Percentiles rank a stretch among this genome's conserved stretches.
Evolutionary conservation across 1,140 invertebrate genomes (phyloP).

Genomic region (Temnothorax nylanderi): DNA sequence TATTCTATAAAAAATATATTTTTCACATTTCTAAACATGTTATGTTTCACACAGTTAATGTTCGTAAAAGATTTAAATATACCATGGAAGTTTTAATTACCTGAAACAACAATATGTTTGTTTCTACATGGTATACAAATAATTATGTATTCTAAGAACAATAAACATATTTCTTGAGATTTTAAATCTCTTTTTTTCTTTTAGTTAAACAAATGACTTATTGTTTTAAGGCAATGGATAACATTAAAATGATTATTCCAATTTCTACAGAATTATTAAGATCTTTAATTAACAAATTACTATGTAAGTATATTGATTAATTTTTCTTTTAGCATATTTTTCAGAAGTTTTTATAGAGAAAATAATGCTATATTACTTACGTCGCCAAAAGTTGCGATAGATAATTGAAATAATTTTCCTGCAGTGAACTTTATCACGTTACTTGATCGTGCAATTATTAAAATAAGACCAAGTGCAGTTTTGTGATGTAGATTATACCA

Average conservation of each 20-base stretch:
- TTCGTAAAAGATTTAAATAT: too few relatives aligned
- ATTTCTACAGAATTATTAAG: background rate
- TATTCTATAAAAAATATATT: slow-evolving; percentile 5
- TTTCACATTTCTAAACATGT: background rate
- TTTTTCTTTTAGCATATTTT: too few relatives aligned
- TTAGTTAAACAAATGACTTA: background rate
- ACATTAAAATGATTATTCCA: too few relatives aligned
- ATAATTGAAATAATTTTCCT: slow-evolving; percentile 49
- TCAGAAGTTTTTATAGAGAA: background rate
- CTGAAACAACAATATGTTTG: slow-evolving; percentile 37
- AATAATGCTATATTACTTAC: slow-evolving; percentile 50
- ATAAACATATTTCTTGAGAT: too few relatives aligned
- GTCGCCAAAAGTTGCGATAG: slow-evolving; percentile 49
- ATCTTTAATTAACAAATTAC: background rate
- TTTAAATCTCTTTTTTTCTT: too few relatives aligned
- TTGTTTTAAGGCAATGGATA: background rate
- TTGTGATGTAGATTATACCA: too few relatives aligned
- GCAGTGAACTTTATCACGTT: slow-evolving; percentile 38
- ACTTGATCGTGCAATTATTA: slow-evolving; percentile 59
- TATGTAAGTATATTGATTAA: background rate
- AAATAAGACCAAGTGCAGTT: slow-evolving; percentile 46
- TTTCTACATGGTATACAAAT: background rate
- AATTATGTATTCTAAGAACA: too few relatives aligned
- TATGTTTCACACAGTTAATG: background rate
- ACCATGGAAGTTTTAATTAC: too few relatives aligned